Evolutionary conservation across 1,140 invertebrate species (phyloP), one percentile per base, ranked within the genome.

Genomic region (Nephotettix cincticeps): DNA sequence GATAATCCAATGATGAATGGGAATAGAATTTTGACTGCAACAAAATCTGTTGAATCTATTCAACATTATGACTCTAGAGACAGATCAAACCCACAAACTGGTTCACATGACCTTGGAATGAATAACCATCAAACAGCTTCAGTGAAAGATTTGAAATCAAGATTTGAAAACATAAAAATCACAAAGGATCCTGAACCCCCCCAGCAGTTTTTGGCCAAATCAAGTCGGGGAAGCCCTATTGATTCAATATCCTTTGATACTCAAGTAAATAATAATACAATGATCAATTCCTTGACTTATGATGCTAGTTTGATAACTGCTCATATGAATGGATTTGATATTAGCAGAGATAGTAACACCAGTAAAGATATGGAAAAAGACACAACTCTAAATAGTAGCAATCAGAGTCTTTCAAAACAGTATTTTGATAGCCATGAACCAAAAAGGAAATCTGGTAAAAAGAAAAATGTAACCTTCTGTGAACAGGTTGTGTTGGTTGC

Each of bases 401-500:
- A 61, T 28, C 21, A 11, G 11, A 29, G 27, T n/a, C 17, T 29
- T 32, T 30, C 64, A 13, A 66, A 73, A 64, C 51, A 64, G 14
- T 6, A 32, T 51, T 65, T 69, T 32, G 73, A 73, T 29, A 71
- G 19, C 54, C 47, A 73, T 61, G 77, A 77, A 67, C 61, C 51
- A 13, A 73, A 43, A 23, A 69, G 89, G 68, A 85, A 87, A 6
- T 77, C 81, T 28, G 83, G 82, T 0, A 94, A 94, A 78, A 96
- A 96, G 84, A 96, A 96, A 79, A 94, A 92, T 75, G 95, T 97
- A 0, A 95, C 94, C 0, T 97, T 97, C 80, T 96, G 94, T 76
- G 94, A 97, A 79, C 93, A 96, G 81, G 94, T 97, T 0, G 93
- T 94, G 69, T 82, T 96, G 30, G 94, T 96, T 17, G 93, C 94